Percentiles rank a stretch among this genome's conserved stretches.
Evolutionary conservation across 2,797 vertebrate species (phyloP).

Genomic region (Streptopelia turtur): DNA sequence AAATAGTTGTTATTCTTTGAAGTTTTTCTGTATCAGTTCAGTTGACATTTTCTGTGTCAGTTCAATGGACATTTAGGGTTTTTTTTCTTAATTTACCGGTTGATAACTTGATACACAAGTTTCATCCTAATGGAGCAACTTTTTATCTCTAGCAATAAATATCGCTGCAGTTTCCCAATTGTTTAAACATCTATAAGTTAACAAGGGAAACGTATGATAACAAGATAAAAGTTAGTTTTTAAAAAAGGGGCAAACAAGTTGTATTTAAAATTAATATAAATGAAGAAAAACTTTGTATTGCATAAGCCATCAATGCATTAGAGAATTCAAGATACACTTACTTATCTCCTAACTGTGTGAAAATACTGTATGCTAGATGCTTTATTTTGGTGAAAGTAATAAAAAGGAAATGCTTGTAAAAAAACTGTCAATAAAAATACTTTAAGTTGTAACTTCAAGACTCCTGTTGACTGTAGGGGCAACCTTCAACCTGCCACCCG

Average conservation of each 20-base stretch:
- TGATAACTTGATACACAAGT: neutral
- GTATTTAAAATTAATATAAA: neutral
- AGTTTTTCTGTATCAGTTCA: slow-evolving; percentile 30
- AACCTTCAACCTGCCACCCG: neutral
- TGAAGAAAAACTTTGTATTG: neutral
- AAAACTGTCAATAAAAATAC: neutral
- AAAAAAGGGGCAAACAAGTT: neutral
- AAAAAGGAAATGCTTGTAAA: slow-evolving; percentile 25
- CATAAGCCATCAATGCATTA: neutral
- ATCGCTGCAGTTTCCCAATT: neutral
- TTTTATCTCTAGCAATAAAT: slow-evolving; percentile 19
- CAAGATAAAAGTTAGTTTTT: neutral
- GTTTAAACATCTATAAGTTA: neutral
- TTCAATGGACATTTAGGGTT: neutral
- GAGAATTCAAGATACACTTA: neutral
- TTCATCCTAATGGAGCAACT: neutral
- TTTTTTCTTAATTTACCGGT: neutral
- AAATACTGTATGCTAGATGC: neutral
- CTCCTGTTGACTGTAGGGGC: neutral
- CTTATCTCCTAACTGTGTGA: neutral
- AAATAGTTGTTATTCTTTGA: neutral
- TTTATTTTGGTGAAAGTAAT: slow-evolving; percentile 56
- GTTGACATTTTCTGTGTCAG: slow-evolving; percentile 12
- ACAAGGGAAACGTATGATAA: neutral
- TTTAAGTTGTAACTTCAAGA: neutral